A percentile compares a stretch with the other conserved stretches of the same genome.
Evolutionary conservation across 2,113 vertebrate genomes (phyloP).

Genomic region (Galemys pyrenaicus): DNA sequence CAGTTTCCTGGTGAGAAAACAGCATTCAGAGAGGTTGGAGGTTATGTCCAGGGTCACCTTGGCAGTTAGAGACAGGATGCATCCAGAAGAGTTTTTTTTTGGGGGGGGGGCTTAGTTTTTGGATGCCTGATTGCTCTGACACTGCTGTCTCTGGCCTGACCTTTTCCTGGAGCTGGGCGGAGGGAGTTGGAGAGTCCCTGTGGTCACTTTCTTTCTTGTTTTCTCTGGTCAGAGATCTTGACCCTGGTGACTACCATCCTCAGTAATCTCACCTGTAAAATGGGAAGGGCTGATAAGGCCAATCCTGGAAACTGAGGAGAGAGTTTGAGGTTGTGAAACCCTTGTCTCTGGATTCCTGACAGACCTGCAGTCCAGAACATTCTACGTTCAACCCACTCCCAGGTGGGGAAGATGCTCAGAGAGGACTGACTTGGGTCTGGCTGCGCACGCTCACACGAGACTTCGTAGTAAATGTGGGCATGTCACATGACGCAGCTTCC

Average conservation of each 20-base stretch:
- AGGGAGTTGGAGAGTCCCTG: background rate
- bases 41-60: background rate
- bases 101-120: background rate
- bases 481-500: background rate
- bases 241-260: background rate
- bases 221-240: background rate
- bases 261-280: too few species aligned
- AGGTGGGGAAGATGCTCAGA: background rate
- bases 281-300: background rate
- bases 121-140: background rate
- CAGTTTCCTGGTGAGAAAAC: background rate
- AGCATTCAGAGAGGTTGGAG: background rate
- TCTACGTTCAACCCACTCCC: background rate
- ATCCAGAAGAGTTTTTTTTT: background rate
- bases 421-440: background rate
- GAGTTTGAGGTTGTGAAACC: background rate
- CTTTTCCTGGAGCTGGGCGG: background rate
- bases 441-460: fast-evolving
- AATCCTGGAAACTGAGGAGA: background rate
- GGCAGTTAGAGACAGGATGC: background rate
- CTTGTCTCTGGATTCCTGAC: background rate
- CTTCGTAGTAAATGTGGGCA: background rate
- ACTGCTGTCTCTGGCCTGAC: background rate
- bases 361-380: too few species aligned
- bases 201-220: background rate